Base-by-base conservation (phyloP, 2,113 vertebrate species). In the Dascyllus trimaculatus region DNA sequence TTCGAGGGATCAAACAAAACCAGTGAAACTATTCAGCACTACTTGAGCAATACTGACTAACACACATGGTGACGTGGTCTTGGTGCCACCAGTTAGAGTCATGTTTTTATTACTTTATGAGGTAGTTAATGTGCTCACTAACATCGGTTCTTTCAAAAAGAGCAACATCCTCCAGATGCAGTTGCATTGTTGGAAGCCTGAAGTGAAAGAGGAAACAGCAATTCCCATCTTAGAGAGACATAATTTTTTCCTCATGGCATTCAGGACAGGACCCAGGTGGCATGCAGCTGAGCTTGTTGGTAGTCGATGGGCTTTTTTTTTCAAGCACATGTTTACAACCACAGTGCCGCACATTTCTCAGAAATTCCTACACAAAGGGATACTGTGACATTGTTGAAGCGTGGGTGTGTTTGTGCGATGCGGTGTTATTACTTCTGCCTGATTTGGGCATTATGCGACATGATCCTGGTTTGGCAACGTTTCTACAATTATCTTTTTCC, bases 191-290 rank as follows among this genome's bases (percentile, higher is more conserved):
- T 78, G 52, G 17, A 63, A 17, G 64, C 52, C 51, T 70, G 25
- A 2, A 75, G 67, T 83, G 76, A 84, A 69, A 82, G 29, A 80
- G 81, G 78, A 85, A 86, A 84, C 14, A 69, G 76, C 59, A 54
- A 51, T 70, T 75, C 75, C 61, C 62, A 83, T 79, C 24, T 52
- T 38, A 51, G 59, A 59, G 75, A 82, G 59, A 74, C 45, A 64
- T 62, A 5, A 45, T 71, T 75, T 60, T 57, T 67, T 53, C 32
- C 70, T 65, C 22, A 8, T 74, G 64, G 76, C 78, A 76, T 35
- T 17, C 66, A 74, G 81, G 61, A 46, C 69, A 80, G 49, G 75
- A 81, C 76, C 85, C 85, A 86, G 84, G 89, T 85, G 85, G 82
- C 54, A 5, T 15, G 57, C 82, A 88, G 89, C 82, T 84, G 81